Evolutionary conservation across 2,797 vertebrate species (phyloP), one percentile per base, ranked within the genome.

Genomic region (Molossus molossus): DNA sequence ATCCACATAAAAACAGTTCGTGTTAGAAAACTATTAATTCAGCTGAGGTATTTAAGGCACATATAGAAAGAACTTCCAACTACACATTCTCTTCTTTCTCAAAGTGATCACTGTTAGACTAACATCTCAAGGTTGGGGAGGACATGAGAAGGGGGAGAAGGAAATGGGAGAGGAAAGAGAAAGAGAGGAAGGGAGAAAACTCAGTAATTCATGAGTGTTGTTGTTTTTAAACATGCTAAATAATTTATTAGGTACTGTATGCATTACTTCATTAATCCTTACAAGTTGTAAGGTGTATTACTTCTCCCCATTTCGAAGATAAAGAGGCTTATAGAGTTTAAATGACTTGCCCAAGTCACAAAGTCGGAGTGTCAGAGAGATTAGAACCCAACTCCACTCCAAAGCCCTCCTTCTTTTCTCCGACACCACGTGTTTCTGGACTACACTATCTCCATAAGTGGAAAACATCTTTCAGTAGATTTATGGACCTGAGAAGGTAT

Each of bases 1-100:
- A 25, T 40, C 6, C 65, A 96, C 90, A 79, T 83, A 76, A 57
- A 90, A 98, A 97, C 45, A 65, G 80, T 94, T 97, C 53, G 33
- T 90, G 81, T 57, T 83, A 86, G 80, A 94, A 5, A 65, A 65
- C 23, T 69, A 96, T 58, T 69, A 77, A 62, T 53, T 77, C 82
- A 96, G 45, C 9, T 0, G 0, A 75, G 70, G 40, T 53, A 95
- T 87, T 92, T 87, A 93, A 93, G 88, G 82, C 96, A n/a, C 84
- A 72, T 11, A 80, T 70, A 93, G 72, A 94, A 98, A 73, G 64
- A 86, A 87, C 92, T 84, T 88, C 53, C 62, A 64, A 69, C 10
- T 83, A 97, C 67, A 87, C 11, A 94, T 95, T 82, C 33, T 94
- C 96, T 97, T 96, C 93, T 95, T 65, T 90, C 91, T 95, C 45